phyloP scores from a whole-genome alignment of 2,888 invertebrate species.

The Boloria selene region DNA sequence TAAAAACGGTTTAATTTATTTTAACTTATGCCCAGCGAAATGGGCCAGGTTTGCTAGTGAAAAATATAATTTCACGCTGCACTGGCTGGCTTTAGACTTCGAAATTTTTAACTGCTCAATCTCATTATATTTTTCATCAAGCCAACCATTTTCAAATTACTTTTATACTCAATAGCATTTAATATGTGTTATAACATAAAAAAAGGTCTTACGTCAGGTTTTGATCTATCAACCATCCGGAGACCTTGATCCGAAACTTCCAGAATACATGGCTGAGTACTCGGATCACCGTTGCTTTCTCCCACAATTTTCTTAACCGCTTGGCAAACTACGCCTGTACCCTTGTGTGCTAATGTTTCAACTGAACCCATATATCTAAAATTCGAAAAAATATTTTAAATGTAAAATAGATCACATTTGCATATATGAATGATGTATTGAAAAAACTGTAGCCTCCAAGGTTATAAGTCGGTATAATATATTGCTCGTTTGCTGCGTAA shows the following conservation, averaged over 20 bases:
- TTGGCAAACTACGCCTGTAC: constrained; percentile 96
- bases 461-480: neutral
- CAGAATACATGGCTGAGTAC: constrained; percentile 91
- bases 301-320: constrained; percentile 94
- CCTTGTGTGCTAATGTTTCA: constrained; percentile 97
- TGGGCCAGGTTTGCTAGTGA: too few species aligned
- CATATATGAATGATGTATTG: neutral
- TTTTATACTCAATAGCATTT: too few species aligned
- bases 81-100: too few species aligned
- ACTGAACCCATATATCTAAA: constrained; percentile 94
- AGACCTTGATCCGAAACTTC: constrained; percentile 98
- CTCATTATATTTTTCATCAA: too few species aligned
- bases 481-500: too few species aligned
- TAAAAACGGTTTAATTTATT: too few species aligned
- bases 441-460: neutral
- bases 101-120: too few species aligned
- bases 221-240: constrained; percentile 95
- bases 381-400: neutral
- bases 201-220: constrained; percentile 83
- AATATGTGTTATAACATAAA: constrained; percentile 5
- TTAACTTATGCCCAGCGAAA: too few species aligned
- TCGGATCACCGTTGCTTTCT: constrained; percentile 85
- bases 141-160: too few species aligned
- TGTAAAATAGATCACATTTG: too few species aligned
- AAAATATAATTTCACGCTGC: too few species aligned